Base-by-base conservation (phyloP, 2,113 vertebrate genomes). In the Hirundichthys speculiger region DNA sequence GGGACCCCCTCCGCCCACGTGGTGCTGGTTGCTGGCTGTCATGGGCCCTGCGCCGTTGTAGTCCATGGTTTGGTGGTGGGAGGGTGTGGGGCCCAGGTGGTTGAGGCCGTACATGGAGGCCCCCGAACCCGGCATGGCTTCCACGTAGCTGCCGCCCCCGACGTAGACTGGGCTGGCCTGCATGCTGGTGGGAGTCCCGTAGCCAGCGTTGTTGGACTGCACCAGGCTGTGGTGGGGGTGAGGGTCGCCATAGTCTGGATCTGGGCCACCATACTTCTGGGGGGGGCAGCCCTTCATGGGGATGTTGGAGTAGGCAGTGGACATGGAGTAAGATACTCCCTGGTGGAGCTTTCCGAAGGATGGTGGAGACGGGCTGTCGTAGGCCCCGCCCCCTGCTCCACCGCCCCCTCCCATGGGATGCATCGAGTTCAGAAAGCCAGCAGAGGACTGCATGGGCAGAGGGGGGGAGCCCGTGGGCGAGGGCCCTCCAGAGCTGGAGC, bases 131-230 rank as follows among this genome's bases (percentile, higher is more conserved):
- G 94, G 87, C 93, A 98, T 93, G 73, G 96, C 91, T 89, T 99
- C 98, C 92, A 93, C 94, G 64, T 98, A 99, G 91, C 93, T 95
- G 69, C 94, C 95, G 20, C 92, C 95, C 59, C 93, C 94, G 53
- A 96, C 96, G 30, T 97, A 99, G 19, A 95, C 95, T 0, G 97
- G 97, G 86, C 97, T 99, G 69, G 94, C 93, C 91, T 96, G 98
- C 93, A 97, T 89, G 74, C 91, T 92, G 80, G 48, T 85, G 69
- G 95, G 89, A 20, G 93, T 93, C 58, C 94, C 96, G 1, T 97
- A 98, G 79, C 88, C 87, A 10, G 88, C 91, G 19, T 93, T 95
- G 48, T 95, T 95, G 86, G 93, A 93, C 90, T 95, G 97, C 24
- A 89, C 87, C 65, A 98, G 89, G 39, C 94, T 87, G 24, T 99